Base-by-base conservation (phyloP, 1,140 invertebrate species). In the Diachasma alloeum region DNA sequence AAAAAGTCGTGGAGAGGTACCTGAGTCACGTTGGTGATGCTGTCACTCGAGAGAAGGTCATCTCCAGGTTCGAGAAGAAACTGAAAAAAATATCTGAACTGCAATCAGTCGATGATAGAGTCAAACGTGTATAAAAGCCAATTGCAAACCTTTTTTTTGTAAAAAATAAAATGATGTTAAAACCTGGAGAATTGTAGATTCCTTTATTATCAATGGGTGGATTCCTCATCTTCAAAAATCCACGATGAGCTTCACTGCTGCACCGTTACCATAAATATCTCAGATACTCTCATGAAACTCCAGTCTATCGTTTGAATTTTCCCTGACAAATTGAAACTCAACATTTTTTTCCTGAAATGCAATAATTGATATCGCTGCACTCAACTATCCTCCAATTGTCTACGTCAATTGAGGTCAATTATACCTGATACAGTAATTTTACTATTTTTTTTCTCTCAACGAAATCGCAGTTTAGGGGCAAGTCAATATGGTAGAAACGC, bases 31-130 rank as follows among this genome's bases (percentile, higher is more conserved):
- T 79, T 78, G 78, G 83, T n/a, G 72, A 84, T 71, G 71, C 69
- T 13, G 79, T 83, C 36, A 77, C 74, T 19, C 31, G 78, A 15
- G 87, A 87, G 71, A 88, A 90, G 80, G 82, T 84, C 76, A 24
- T 63, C 31, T 83, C 81, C 72, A 88, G 85, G 76, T 88, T 90
- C 77, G 83, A 87, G 56, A 90, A 89, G 78, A 90, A 90, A 70
- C 44, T 91, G 31, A 80, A 82, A n/a, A 88, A 89, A 83, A 78
- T 89, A 17, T 73, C 81, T 17, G 72, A 79, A 74, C 74, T 88
- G 63, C 44, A 17, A 53, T 67, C 88, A 37, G 72, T 31, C 11
- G 81, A 87, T 48, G 81, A 85, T 39, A 87, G 78, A 84, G 84
- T 88, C 5, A 83, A 70, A 74, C 75, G 72, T 69, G 59, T 31